phyloP scores from a whole-genome alignment of 2,113 vertebrate species.

The Beaufortia kweichowensis region DNA sequence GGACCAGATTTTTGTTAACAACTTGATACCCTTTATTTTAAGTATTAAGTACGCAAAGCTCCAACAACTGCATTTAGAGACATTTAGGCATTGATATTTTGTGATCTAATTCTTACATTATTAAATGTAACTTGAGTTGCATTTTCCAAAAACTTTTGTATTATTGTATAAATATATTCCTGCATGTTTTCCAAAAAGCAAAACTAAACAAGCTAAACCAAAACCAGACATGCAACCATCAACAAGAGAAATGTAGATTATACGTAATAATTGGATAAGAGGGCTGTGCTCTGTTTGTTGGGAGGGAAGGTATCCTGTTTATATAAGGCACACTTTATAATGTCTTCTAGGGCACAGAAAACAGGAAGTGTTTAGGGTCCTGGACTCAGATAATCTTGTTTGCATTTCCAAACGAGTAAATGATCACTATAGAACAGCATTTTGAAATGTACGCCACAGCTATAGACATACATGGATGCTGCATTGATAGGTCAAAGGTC shows the following conservation, averaged over 20 bases:
- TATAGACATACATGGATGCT: no score
- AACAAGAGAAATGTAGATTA: constrained; percentile 23
- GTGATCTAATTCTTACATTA: no score
- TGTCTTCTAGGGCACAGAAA: constrained; percentile 32
- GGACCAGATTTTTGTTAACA: background rate
- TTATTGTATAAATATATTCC: no score
- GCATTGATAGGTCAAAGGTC: no score
- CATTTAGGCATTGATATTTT: no score
- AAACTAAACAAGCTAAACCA: no score
- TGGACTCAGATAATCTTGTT: constrained; percentile 32
- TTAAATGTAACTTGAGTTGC: no score
- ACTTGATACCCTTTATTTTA: background rate
- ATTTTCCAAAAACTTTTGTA: no score
- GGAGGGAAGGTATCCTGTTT: constrained; percentile 51
- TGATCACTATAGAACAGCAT: background rate
- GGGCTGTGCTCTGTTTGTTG: constrained; percentile 26
- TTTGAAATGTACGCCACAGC: no score
- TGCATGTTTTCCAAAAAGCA: no score
- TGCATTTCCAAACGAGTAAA: background rate
- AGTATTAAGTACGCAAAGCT: background rate
- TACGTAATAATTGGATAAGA: constrained; percentile 45
- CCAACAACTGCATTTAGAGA: no score
- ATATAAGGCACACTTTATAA: constrained; percentile 16
- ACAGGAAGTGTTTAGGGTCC: constrained; percentile 42
- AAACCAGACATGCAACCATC: background rate